Evolutionary conservation across 2,888 invertebrate genomes (phyloP).

Genomic region (Molorchus minor): DNA sequence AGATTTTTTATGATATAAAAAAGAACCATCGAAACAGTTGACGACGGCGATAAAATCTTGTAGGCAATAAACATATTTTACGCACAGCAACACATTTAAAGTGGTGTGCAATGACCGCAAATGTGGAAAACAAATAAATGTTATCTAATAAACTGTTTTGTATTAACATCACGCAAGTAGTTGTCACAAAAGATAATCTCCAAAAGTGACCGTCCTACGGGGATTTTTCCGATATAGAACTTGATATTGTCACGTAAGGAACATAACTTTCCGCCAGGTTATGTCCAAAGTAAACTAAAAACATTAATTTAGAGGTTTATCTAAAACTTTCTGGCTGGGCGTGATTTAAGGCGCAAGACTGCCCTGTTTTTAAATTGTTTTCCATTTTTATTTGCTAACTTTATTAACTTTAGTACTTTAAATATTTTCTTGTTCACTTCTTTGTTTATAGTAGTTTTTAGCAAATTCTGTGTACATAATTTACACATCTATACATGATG

Average conservation of each 20-base stretch:
- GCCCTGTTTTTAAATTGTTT: slow-evolving; percentile 26
- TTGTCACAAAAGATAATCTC: slow-evolving; percentile 18
- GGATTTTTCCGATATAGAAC: slow-evolving; percentile 27
- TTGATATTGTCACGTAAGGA: slow-evolving; percentile 30
- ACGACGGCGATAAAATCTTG: too few relatives aligned
- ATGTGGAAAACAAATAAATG: not conserved
- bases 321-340: slow-evolving; percentile 24
- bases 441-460: too few relatives aligned
- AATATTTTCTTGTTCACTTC: slow-evolving; percentile 17
- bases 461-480: too few relatives aligned
- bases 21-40: too few relatives aligned
- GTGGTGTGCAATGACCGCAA: too few relatives aligned
- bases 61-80: too few relatives aligned
- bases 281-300: slow-evolving; percentile 34
- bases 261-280: slow-evolving; percentile 27
- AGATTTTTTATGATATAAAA: too few relatives aligned
- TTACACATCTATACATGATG: too few relatives aligned
- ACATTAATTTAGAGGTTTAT: slow-evolving; percentile 37
- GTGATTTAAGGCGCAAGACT: slow-evolving; percentile 32
- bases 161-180: slow-evolving; percentile 17
- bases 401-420: slow-evolving; percentile 9
- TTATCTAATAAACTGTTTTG: not conserved
- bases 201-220: slow-evolving; percentile 19
- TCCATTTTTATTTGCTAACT: slow-evolving; percentile 26
- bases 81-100: too few relatives aligned